A percentile compares a stretch with the other conserved stretches of the same genome.
phyloP scores from a whole-genome alignment of 2,888 invertebrate species.

The Taenaris catops region DNA sequence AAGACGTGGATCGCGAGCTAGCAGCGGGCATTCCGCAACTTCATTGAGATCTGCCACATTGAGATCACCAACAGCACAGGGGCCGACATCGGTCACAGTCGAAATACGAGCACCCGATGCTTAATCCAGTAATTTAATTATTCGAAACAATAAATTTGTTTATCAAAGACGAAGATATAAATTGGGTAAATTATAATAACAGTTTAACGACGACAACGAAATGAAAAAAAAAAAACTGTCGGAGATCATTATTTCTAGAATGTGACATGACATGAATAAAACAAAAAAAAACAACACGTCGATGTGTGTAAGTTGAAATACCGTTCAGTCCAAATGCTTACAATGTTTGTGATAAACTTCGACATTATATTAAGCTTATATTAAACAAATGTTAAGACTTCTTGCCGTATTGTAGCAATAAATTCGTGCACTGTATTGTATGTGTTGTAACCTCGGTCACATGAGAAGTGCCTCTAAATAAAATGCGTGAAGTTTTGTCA shows the following conservation, averaged over 20 bases:
- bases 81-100: conserved; percentile 83
- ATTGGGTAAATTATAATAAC: conserved; percentile 5
- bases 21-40: conserved; percentile 88
- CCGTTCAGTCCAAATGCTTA: conserved; percentile 66
- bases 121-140: too few species aligned
- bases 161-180: conserved; percentile 1
- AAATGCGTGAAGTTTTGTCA: conserved; percentile 38
- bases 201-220: too few species aligned
- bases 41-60: conserved; percentile 83
- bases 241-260: too few species aligned
- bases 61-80: conserved; percentile 58
- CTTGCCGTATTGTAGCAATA: conserved; percentile 48
- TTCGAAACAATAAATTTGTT: too few species aligned
- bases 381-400: conserved; percentile 42
- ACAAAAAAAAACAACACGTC: too few species aligned
- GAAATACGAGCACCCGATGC: conserved; percentile 84
- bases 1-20: conserved; percentile 86
- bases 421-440: conserved; percentile 43
- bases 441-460: conserved; percentile 51
- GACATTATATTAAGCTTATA: conserved; percentile 57
- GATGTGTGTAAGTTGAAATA: conserved; percentile 15
- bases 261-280: too few species aligned
- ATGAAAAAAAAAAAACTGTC: conserved; percentile 7
- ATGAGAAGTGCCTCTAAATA: conserved; percentile 65
- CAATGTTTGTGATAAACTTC: conserved; percentile 70